Evolutionary conservation across 1,140 invertebrate genomes (phyloP).

Genomic region (Bradysia coprophila): DNA sequence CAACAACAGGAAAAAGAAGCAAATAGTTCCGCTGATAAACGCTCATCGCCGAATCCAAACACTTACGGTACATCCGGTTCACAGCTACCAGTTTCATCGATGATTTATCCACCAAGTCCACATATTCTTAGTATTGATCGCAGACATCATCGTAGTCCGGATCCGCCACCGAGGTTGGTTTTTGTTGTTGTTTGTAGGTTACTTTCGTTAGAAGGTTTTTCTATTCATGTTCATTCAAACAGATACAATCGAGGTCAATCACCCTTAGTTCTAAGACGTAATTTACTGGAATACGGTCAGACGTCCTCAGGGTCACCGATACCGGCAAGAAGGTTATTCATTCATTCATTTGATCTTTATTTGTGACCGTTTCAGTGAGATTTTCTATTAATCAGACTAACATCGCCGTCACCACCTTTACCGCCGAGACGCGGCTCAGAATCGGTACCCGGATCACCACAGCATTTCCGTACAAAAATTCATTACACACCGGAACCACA

Average conservation of each 20-base stretch:
- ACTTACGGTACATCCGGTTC: too few relatives aligned
- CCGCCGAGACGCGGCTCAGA: conserved; percentile 45
- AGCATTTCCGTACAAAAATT: conserved; percentile 39
- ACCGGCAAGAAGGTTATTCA: conserved; percentile 35
- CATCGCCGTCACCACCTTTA: conserved; percentile 38
- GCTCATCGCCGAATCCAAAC: conserved; percentile 9
- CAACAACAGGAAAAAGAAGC: conserved; percentile 3
- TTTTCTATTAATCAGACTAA: too few relatives aligned
- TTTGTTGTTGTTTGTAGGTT: too few relatives aligned
- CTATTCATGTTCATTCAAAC: too few relatives aligned
- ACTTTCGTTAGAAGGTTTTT: too few relatives aligned
- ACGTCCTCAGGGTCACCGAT: conserved; percentile 30
- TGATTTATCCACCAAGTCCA: conserved; percentile 8
- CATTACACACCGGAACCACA: conserved; percentile 56
- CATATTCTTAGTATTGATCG: conserved; percentile 15
- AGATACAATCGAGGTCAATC: conserved; percentile 38
- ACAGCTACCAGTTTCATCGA: background rate
- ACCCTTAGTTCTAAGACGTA: conserved; percentile 35
- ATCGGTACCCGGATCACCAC: conserved; percentile 48
- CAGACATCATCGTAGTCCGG: conserved; percentile 34
- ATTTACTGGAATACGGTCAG: conserved; percentile 29
- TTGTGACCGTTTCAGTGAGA: background rate
- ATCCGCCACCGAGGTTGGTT: conserved; percentile 35
- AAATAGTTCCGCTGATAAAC: too few relatives aligned
- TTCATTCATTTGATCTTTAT: background rate